A percentile compares a stretch with the other conserved stretches of the same genome.
These are phyloP conservation scores for Mythimna impura DNA, from an alignment of 2,888 invertebrate genomes.

Conservation along the genomic window DNA sequence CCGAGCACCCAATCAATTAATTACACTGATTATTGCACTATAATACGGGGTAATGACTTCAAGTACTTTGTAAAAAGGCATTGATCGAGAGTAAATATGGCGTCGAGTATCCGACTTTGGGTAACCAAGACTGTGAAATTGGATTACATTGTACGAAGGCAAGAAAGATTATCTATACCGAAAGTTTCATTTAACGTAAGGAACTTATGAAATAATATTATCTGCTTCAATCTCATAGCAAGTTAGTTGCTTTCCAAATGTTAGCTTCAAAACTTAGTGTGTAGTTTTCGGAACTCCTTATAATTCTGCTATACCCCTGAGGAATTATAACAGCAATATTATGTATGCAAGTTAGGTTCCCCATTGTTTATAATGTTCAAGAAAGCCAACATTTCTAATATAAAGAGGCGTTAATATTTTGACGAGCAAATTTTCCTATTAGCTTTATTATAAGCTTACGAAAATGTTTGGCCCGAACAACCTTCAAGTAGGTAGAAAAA, in stretches of 20 bases:
- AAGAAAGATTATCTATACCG: too few species aligned
- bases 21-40: background rate
- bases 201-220: background rate
- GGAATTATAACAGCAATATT: background rate
- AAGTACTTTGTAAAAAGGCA: background rate
- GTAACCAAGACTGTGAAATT: background rate
- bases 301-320: background rate
- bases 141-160: background rate
- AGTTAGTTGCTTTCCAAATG: background rate
- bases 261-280: background rate
- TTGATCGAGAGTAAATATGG: background rate
- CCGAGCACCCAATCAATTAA: background rate
- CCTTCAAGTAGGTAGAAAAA: background rate
- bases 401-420: constrained; percentile 10
- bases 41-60: background rate
- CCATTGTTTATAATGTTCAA: background rate
- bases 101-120: background rate
- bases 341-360: constrained; percentile 4
- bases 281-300: background rate
- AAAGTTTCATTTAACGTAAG: too few species aligned
- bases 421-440: background rate
- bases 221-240: background rate
- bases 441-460: constrained; percentile 10
- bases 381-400: background rate
- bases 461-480: background rate